Conservation (phyloP, 23 tunicate genomes). For the Trididemnum nubilum region DNA sequence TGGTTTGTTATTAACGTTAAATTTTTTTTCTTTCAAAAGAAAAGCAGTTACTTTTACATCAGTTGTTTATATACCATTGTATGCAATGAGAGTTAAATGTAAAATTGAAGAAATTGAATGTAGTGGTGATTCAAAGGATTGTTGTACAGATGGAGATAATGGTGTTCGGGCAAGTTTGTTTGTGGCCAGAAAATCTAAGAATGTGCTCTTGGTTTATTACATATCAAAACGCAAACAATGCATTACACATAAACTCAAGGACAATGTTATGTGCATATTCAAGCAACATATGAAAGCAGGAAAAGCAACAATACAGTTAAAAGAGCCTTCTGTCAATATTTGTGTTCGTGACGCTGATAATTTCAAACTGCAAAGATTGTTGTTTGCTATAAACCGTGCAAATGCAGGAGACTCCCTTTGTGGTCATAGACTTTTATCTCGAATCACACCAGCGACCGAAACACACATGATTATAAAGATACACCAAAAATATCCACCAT, state of each 20-base stretch:
- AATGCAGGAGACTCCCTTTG: constrained; percentile 46
- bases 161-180: constrained; percentile 52
- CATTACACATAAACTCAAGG: constrained; percentile 25
- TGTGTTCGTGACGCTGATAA: constrained; percentile 63
- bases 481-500: constrained; percentile 46
- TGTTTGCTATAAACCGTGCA: constrained; percentile 58
- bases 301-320: constrained; percentile 74
- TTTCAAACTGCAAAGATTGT: constrained; percentile 43
- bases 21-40: too few species aligned
- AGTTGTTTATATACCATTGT: too few species aligned
- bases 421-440: constrained; percentile 55
- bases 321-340: constrained; percentile 60
- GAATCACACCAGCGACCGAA: constrained; percentile 62
- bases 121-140: constrained; percentile 43
- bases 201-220: constrained; percentile 57
- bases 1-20: too few species aligned
- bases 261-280: constrained; percentile 61
- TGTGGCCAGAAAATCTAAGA: constrained; percentile 51
- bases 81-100: constrained; percentile 62
- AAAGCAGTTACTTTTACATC: too few species aligned
- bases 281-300: constrained; percentile 54
- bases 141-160: constrained; percentile 29
- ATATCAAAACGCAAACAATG: constrained; percentile 67
- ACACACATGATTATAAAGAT: constrained; percentile 43
- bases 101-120: constrained; percentile 48